Evolutionary conservation across 2,888 invertebrate genomes (phyloP), one percentile per base, ranked within the genome.

Genomic region (Chesias legatella): DNA sequence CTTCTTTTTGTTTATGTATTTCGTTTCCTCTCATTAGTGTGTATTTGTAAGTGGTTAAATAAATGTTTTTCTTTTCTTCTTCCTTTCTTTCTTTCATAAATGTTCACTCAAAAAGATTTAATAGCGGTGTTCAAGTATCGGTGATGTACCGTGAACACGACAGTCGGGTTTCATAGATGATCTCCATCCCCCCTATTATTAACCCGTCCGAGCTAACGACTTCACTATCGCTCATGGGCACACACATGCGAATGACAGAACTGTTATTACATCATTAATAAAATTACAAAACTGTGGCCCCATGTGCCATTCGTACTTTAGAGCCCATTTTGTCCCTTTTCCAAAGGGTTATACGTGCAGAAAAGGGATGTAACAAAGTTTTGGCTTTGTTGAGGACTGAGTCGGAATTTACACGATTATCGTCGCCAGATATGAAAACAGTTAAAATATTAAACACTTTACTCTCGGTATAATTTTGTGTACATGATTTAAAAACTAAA

Each of bases 251-350:
- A 64, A 68, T 88, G 88, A 86, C 88, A 86, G 79, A 75, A 78
- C 82, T 79, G 88, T 88, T 88, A 88, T 88, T 88, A 86, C 85
- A 73, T 88, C 88, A 88, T 88, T 88, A 88, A 88, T 88, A 88
- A 88, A 86, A 88, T 88, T 88, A 86, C 86, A 88, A 88, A 86
- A 88, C 79, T 85, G 71, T 58, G 66, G 62, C 74, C 78, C 81
- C 84, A 83, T 84, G 81, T 83, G 84, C 67, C 58, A 60, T 67
- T 65, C 67, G 52, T 70, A 79, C 66, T 82, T 82, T 79, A 79
- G 71, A 73, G 67, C 66, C 74, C 72, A 67, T 74, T 79, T 49
- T 53, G 57, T 52, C 59, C 64, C 57, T 58, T 58, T 56, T 62
- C 54, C 53, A 64, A 79, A 75, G 77, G 79, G 78, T 77, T 73